Percentiles rank a stretch among this genome's conserved stretches.
Conservation (phyloP, 2,888 invertebrate species). For the Erpobdella octoculata region DNA sequence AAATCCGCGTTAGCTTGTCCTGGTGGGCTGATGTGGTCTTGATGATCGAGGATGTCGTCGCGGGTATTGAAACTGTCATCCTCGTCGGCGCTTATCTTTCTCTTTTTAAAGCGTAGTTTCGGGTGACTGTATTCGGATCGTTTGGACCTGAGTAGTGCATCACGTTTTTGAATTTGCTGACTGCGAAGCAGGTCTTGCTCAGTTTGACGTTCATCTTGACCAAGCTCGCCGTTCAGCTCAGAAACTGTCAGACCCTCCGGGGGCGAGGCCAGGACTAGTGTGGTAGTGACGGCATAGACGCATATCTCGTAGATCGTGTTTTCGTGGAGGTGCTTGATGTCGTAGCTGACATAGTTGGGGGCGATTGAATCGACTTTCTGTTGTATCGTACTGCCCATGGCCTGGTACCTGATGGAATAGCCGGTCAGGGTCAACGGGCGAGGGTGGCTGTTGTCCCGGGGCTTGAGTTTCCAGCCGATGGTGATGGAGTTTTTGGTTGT, state of each 20-base stretch:
- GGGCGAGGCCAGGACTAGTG: neutral
- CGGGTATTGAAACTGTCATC: too few species aligned
- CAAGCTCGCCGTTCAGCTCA: neutral
- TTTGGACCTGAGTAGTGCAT: neutral
- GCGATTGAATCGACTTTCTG: constrained; percentile 31
- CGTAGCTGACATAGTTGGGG: constrained; percentile 27
- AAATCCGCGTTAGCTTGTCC: neutral
- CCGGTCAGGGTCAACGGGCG: constrained; percentile 19
- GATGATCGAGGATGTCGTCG: too few species aligned
- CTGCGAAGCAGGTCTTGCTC: too few species aligned
- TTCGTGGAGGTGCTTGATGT: constrained; percentile 37
- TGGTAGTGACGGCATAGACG: constrained; percentile 32
- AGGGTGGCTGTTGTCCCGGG: constrained; percentile 5
- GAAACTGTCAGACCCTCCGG: neutral
- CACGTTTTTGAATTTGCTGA: too few species aligned
- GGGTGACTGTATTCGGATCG: neutral
- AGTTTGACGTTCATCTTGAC: neutral
- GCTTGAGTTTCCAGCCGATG: constrained; percentile 29
- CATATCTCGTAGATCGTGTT: constrained; percentile 38
- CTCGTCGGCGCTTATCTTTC: too few species aligned
- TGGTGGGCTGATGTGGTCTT: neutral
- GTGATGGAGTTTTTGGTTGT: constrained; percentile 38
- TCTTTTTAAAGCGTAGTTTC: too few species aligned
- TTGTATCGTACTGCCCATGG: constrained; percentile 34
- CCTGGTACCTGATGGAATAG: constrained; percentile 35